phyloP scores from a whole-genome alignment of 2,797 vertebrate genomes.

The Vespertilio murinus region DNA sequence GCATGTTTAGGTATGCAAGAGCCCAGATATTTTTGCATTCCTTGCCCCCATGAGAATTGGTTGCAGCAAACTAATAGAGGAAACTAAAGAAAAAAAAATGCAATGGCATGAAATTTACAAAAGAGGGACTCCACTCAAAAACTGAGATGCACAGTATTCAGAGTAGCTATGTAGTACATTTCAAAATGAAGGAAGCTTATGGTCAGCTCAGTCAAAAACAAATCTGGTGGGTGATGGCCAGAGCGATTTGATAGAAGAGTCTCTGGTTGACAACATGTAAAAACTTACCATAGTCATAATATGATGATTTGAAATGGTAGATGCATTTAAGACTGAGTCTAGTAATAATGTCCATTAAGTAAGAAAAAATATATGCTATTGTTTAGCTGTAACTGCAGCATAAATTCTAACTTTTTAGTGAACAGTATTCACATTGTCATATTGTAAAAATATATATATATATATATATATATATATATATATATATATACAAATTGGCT shows the following conservation, averaged over 20 bases:
- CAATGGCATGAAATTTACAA: not conserved
- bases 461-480: no score
- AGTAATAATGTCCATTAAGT: not conserved
- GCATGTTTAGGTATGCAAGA: not conserved
- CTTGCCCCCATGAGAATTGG: not conserved
- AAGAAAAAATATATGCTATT: not conserved
- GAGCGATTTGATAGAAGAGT: not conserved
- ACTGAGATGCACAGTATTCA: not conserved
- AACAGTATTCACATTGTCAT: not conserved
- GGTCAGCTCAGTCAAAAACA: not conserved
- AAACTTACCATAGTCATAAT: not conserved
- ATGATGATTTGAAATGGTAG: not conserved
- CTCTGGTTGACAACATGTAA: not conserved
- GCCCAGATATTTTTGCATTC: not conserved
- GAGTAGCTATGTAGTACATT: rapidly evolving
- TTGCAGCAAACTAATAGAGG: not conserved
- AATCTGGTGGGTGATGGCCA: not conserved
- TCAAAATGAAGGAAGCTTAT: not conserved
- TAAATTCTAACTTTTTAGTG: not conserved
- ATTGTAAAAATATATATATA: not conserved
- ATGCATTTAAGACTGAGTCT: not conserved
- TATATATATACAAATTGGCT: not conserved
- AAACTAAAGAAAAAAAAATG: not conserved
- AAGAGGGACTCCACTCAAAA: not conserved
- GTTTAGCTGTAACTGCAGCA: not conserved